Base-by-base conservation (phyloP, 2,797 vertebrate species). In the Forpus xanthops region DNA sequence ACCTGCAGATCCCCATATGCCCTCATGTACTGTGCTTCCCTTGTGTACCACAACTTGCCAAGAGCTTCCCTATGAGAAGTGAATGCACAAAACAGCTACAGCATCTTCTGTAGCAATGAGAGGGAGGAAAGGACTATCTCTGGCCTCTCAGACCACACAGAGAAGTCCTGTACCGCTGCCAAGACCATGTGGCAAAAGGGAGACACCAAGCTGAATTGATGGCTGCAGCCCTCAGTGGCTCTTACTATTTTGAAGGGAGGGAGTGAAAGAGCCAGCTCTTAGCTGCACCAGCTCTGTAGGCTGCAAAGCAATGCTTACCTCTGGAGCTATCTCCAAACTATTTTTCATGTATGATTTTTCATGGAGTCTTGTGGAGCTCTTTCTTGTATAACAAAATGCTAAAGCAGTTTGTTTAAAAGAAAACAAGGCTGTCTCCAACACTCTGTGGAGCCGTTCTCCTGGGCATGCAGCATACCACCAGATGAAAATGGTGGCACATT, bases 401-500 rank as follows among this genome's bases (percentile, higher is more conserved):
- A 20, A 76, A 91, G 35, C 12, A 39, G 27, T 53, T 78, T 45
- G 27, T 60, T 82, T 20, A 5, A 55, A 52, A 41, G 52, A 50
- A 65, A 84, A 33, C 1, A 17, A 47, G 45, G 5, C n/a, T 45
- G 37, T 49, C 4, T 50, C 27, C n/a, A 2, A 55, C 10, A 61
- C 27, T 5, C 2, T 0, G 3, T 0, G 0, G 24, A 89, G 28
- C 15, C 2, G 0, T 14, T 41, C 4, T 1, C 23, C 21, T 3
- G 6, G 72, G 25, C 50, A 50, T 5, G 0, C 41, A 78, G 45
- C 49, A 31, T 20, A 49, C 12, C 27, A 30, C 52, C 56, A 42
- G 39, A 58, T 9, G 15, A 50, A 71, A 93, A 47, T 1, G 6
- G 52, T 17, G 19, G 8, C 58, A 35, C 65, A 47, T 1, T 5